Evolutionary conservation across 2,888 invertebrate genomes (phyloP).

Genomic region (Bimastos eiseni): DNA sequence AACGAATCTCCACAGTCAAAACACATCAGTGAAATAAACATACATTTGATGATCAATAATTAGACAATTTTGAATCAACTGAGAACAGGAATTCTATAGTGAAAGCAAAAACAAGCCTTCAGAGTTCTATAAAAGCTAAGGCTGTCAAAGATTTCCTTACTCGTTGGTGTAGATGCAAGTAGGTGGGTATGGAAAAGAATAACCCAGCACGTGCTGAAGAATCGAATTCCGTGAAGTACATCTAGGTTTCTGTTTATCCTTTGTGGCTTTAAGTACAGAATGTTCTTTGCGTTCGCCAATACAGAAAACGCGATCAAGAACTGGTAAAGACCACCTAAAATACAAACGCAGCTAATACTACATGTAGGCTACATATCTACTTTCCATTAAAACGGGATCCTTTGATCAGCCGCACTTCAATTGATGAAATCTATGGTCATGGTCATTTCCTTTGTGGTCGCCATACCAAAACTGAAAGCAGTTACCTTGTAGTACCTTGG

Average conservation of each 20-base stretch:
- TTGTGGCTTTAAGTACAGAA: slow-evolving; percentile 26
- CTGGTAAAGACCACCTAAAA: background rate
- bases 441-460: no score
- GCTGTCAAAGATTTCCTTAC: background rate
- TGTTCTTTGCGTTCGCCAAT: slow-evolving; percentile 34
- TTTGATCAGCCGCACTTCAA: no score
- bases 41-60: no score
- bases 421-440: no score
- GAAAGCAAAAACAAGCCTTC: background rate
- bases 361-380: no score
- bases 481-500: no score
- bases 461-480: no score
- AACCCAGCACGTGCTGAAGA: slow-evolving; percentile 55
- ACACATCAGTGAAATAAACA: no score
- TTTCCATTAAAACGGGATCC: no score
- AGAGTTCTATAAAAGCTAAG: background rate
- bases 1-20: no score
- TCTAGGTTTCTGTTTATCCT: slow-evolving; percentile 19
- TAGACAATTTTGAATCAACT: background rate
- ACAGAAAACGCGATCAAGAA: slow-evolving; percentile 30
- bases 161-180: slow-evolving; percentile 34
- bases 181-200: slow-evolving; percentile 55
- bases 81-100: background rate
- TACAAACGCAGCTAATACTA: no score
- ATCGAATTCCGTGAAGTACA: slow-evolving; percentile 71